A percentile compares a stretch with the other conserved stretches of the same genome.
phyloP scores from a whole-genome alignment of 2,888 invertebrate species.

The Carcina quercana region DNA sequence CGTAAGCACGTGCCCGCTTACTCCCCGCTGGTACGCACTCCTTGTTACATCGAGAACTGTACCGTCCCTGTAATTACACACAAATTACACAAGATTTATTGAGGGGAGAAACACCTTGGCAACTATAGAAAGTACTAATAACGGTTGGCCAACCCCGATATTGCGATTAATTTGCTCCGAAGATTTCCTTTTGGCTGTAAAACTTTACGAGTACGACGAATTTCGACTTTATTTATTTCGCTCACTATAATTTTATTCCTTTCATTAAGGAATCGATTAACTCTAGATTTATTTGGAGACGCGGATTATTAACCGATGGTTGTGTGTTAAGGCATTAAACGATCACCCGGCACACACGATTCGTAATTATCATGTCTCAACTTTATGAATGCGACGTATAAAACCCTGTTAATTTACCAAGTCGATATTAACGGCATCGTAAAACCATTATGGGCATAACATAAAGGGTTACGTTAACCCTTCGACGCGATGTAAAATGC shows the following conservation, averaged over 20 bases:
- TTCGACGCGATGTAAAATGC: slow-evolving; percentile 32
- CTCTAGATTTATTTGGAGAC: no score
- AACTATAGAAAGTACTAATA: slow-evolving; percentile 71
- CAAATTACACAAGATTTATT: slow-evolving; percentile 75
- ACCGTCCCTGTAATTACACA: slow-evolving; percentile 72
- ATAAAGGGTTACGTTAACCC: slow-evolving; percentile 31
- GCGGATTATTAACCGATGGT: no score
- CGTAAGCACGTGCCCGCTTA: slow-evolving; percentile 65
- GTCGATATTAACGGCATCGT: slow-evolving; percentile 16
- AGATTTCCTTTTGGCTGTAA: slow-evolving; percentile 17
- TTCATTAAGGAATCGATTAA: no score
- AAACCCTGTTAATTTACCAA: slow-evolving; percentile 14
- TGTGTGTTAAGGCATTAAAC: no score
- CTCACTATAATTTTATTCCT: no score
- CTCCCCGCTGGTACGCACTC: slow-evolving; percentile 70
- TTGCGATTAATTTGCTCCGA: slow-evolving; percentile 60
- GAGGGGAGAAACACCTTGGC: slow-evolving; percentile 73
- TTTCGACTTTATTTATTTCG: no score
- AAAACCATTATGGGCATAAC: slow-evolving; percentile 17
- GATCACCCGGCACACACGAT: no score
- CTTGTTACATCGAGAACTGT: slow-evolving; percentile 68
- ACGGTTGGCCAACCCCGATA: slow-evolving; percentile 66
- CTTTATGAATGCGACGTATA: slow-evolving; percentile 28
- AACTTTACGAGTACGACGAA: no score
- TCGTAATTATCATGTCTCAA: slow-evolving; percentile 38